Base-by-base conservation (phyloP, 1,140 invertebrate genomes). In the Wasmannia auropunctata region DNA sequence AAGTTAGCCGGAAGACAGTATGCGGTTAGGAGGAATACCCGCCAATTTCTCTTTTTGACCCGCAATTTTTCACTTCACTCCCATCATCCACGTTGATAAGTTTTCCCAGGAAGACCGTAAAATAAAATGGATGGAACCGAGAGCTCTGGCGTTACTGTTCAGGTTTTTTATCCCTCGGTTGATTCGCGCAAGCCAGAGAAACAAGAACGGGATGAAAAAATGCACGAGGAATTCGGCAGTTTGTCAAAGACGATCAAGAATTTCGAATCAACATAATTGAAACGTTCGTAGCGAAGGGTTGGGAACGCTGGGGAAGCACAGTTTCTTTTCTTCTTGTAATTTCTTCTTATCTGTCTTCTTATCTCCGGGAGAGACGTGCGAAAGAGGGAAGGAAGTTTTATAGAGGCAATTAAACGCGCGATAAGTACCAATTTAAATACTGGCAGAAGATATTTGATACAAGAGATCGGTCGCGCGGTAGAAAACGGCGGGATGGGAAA, bases 1-100 rank as follows among this genome's bases (percentile, higher is more conserved):
- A 83, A 74, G 51, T 83, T 74, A 60, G 51, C 40, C 28, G 37
- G 51, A 81, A 74, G 65, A 83, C 67, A 72, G 79, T 83, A 46
- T 43, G 67, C 51, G 67, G 79, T 83, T 83, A 74, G 25, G 40
- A 74, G 67, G 25, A 74, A 83, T 72, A 83, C 67, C 51, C 37
- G 58, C 79, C 79, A 74, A 83, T 83, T 83, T 83, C 79, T 83
- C 79, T 83, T 83, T 83, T 83, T 83, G 67, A 83, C 67, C 67
- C n/a, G 79, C 67, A 74, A 83, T 83, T 83, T 83, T 83, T 83
- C 79, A 83, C 79, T 83, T 83, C 67, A 28, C 79, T 83, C 51
- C 79, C 79, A 83, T 83, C 67, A 83, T 83, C 79, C 51, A 83
- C 67, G 79, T 83, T 74, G 79, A 83, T 83, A 74, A 83, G 79